Conservation (phyloP, 92 coral and sea anemone species). For the Epizoanthus rinbou region DNA sequence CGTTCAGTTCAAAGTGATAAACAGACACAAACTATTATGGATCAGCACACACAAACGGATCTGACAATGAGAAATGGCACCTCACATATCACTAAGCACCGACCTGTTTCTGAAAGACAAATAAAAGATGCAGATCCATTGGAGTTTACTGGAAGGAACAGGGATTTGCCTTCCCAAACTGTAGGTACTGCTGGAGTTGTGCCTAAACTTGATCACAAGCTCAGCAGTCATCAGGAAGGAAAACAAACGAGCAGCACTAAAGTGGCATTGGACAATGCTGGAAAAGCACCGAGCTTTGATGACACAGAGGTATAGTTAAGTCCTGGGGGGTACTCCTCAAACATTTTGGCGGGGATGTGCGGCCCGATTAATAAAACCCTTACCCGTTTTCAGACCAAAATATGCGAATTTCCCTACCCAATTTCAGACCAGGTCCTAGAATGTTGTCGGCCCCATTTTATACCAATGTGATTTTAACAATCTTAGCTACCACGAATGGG, state of each 20-base stretch:
- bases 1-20: conserved; percentile 53
- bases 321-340: no score
- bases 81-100: neutral
- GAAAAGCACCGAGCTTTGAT: conserved; percentile 67
- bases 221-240: neutral
- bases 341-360: no score
- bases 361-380: no score
- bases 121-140: neutral
- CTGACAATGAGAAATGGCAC: neutral
- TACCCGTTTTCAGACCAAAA: no score
- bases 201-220: neutral
- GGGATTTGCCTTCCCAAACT: neutral
- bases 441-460: no score
- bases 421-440: no score
- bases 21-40: conserved; percentile 62
- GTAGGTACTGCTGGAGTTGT: neutral
- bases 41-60: conserved; percentile 40
- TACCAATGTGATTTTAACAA: no score
- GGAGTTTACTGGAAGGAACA: neutral
- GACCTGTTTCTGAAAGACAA: neutral
- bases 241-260: neutral
- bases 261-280: neutral
- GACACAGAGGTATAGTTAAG: conserved; percentile 60
- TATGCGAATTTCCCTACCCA: no score
- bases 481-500: no score